phyloP scores from a whole-genome alignment of 1,140 invertebrate species.

The Rhagoletis pomonella region DNA sequence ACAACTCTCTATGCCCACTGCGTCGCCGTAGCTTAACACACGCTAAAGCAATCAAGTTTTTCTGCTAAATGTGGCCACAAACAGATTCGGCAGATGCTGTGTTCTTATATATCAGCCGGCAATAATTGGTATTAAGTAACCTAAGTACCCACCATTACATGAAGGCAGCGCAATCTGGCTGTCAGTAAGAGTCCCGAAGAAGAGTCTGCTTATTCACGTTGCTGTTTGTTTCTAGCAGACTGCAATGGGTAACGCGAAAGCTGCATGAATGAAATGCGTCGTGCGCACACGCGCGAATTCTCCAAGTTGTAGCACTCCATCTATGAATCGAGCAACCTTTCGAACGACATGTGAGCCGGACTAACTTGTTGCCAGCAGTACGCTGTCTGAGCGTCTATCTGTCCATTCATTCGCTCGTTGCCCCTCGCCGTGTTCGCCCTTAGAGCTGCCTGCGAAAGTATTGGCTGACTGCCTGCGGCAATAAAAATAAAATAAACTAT shows the following conservation, averaged over 20 bases:
- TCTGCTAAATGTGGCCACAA: not conserved
- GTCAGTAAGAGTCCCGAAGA: not conserved
- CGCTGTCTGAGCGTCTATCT: not conserved
- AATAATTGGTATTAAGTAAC: constrained; percentile 52
- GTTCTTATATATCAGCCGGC: constrained; percentile 5
- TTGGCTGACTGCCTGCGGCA: not conserved
- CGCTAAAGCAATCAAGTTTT: constrained; percentile 19
- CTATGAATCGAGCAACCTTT: not conserved
- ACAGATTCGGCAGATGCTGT: not conserved
- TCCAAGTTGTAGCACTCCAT: not conserved
- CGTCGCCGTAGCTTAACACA: not conserved
- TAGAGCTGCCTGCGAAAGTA: no score
- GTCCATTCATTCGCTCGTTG: not conserved
- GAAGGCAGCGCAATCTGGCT: constrained; percentile 30
- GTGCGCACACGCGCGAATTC: not conserved
- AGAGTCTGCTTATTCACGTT: not conserved
- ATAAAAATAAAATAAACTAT: constrained; percentile 4
- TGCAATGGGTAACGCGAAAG: not conserved
- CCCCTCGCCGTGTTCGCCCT: no score
- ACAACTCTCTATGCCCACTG: no score
- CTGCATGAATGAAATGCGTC: constrained; percentile 29
- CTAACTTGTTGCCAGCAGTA: not conserved
- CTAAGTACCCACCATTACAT: constrained; percentile 35
- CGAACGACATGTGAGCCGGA: not conserved
- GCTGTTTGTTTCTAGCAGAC: not conserved